A percentile compares a stretch with the other conserved stretches of the same genome.
Evolutionary conservation across 1,140 invertebrate species (phyloP).

Genomic region (Pseudobourletiella spinata): DNA sequence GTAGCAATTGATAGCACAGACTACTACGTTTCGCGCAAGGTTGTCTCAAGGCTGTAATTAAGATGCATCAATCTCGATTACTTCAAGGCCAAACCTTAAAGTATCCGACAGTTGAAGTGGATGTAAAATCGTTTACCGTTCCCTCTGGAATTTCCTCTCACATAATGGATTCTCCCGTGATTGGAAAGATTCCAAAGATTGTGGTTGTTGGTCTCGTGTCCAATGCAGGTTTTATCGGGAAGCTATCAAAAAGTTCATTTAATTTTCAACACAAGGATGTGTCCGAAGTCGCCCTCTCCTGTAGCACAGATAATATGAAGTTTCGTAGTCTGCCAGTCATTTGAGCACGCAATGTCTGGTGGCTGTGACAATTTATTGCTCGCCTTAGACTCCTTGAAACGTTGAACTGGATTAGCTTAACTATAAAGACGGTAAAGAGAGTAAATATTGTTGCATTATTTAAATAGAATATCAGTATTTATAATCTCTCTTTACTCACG

Average conservation of each 20-base stretch:
- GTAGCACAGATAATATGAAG: neutral
- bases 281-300: neutral
- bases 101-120: neutral
- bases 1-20: neutral
- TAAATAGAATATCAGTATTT: no score
- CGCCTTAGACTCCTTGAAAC: no score
- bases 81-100: neutral
- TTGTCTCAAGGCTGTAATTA: neutral
- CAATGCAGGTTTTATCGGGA: neutral
- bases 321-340: neutral
- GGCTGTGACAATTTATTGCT: neutral
- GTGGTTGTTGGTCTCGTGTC: no score
- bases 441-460: no score
- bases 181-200: no score
- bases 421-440: no score
- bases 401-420: no score
- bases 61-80: neutral
- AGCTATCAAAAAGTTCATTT: neutral
- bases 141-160: neutral
- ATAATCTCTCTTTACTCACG: no score
- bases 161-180: no score
- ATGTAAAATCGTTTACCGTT: neutral
- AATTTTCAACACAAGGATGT: neutral
- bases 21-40: neutral
- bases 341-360: neutral